phyloP scores from a whole-genome alignment of 2,888 invertebrate species.

The Actias luna region DNA sequence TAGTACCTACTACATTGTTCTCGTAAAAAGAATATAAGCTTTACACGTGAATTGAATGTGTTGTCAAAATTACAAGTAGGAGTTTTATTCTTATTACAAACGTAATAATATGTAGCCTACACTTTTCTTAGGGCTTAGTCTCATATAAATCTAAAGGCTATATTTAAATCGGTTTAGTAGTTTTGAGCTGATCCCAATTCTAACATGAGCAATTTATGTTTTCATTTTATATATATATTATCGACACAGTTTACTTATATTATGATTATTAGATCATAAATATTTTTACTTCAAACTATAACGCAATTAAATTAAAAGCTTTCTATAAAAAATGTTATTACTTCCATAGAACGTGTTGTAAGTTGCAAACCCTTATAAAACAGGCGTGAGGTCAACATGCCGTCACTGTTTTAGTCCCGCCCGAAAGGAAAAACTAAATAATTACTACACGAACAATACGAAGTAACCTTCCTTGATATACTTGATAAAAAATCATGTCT shows the following conservation, averaged over 20 bases:
- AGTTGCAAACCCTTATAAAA: slow-evolving; percentile 23
- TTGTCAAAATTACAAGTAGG: neutral
- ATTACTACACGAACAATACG: slow-evolving; percentile 10
- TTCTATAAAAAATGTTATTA: slow-evolving; percentile 9
- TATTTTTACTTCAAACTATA: neutral
- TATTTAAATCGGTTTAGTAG: neutral
- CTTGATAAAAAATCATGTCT: neutral
- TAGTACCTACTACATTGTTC: neutral
- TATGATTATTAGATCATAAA: neutral
- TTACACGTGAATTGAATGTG: neutral
- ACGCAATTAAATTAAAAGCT: neutral
- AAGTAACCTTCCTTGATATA: slow-evolving; percentile 1
- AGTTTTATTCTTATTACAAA: neutral
- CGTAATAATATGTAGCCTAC: neutral
- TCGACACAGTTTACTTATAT: neutral
- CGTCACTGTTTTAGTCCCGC: slow-evolving; percentile 16
- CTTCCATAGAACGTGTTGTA: slow-evolving; percentile 13
- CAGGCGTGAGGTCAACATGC: slow-evolving; percentile 35
- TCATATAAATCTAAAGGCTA: neutral
- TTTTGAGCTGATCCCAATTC: neutral
- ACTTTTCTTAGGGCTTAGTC: neutral
- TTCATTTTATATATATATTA: neutral
- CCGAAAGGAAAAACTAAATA: slow-evolving; percentile 17
- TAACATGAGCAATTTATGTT: neutral
- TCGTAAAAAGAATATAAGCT: neutral